Evolutionary conservation across 2,797 vertebrate species (phyloP).

Genomic region (Peromyscus melanophrys): DNA sequence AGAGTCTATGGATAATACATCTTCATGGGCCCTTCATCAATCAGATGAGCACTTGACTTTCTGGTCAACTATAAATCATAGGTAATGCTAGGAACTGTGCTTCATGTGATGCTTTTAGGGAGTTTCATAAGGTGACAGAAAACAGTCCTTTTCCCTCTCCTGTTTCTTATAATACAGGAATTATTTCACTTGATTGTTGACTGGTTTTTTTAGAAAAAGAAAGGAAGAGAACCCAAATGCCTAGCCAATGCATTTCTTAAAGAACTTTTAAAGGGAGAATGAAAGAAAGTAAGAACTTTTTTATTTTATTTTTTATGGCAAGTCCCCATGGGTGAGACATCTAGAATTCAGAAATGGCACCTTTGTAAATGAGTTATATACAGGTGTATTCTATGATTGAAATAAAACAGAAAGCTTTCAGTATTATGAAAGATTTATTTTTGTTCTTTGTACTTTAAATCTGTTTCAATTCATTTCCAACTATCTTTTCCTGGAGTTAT

Average conservation of each 20-base stretch:
- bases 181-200: neutral
- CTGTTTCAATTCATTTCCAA: slow-evolving; percentile 72
- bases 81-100: neutral
- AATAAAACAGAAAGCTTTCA: slow-evolving; percentile 57
- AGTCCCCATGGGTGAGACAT: slow-evolving; percentile 45
- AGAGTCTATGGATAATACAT: neutral
- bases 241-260: slow-evolving; percentile 63
- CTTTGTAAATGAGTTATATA: slow-evolving; percentile 43
- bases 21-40: neutral
- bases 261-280: slow-evolving; percentile 26
- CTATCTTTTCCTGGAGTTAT: slow-evolving; percentile 70
- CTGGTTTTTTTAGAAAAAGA: neutral
- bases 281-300: neutral
- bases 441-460: slow-evolving; percentile 52
- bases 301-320: neutral
- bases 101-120: neutral
- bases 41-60: neutral
- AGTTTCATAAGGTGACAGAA: neutral
- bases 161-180: neutral
- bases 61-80: slow-evolving; percentile 17
- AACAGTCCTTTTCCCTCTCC: neutral
- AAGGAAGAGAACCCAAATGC: neutral
- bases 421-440: slow-evolving; percentile 68
- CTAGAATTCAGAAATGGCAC: slow-evolving; percentile 40
- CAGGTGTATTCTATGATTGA: neutral